Evolutionary conservation across 2,797 vertebrate species (phyloP).

Genomic region (Harpagifer antarcticus): DNA sequence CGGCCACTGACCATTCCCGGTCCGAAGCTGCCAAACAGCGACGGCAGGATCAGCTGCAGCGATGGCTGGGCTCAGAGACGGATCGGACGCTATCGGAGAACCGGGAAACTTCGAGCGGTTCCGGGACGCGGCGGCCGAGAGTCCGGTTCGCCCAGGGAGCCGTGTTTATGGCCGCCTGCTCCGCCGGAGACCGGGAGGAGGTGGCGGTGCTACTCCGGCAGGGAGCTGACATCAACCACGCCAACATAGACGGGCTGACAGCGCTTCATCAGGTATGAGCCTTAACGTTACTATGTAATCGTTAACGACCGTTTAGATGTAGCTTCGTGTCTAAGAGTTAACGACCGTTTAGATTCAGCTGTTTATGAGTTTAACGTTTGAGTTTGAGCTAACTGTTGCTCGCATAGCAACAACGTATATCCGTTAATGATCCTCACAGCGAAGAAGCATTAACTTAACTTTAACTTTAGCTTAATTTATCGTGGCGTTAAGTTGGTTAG

Average conservation of each 20-base stretch:
- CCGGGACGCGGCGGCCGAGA: slow-evolving; percentile 75
- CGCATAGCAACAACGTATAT: slow-evolving; percentile 1
- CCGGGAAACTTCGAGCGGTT: slow-evolving; percentile 57
- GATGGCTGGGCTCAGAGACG: slow-evolving; percentile 88
- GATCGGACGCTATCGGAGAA: slow-evolving; percentile 78
- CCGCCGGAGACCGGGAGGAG: slow-evolving; percentile 90
- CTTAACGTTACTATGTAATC: neutral
- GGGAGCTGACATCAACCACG: slow-evolving; percentile 90
- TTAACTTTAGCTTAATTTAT: neutral
- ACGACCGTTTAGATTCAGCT: neutral
- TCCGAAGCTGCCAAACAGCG: slow-evolving; percentile 90
- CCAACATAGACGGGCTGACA: slow-evolving; percentile 89
- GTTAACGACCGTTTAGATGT: neutral
- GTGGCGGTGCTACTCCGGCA: slow-evolving; percentile 86
- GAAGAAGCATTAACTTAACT: slow-evolving; percentile 14
- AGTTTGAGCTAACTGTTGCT: slow-evolving; percentile 9
- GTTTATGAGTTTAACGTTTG: neutral
- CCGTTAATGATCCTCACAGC: slow-evolving; percentile 19
- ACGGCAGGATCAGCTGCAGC: slow-evolving; percentile 88
- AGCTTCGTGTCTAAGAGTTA: neutral
- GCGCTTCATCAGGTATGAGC: slow-evolving; percentile 88
- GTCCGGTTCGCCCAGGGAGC: slow-evolving; percentile 90
- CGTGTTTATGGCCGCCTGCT: slow-evolving; percentile 91
- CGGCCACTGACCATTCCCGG: slow-evolving; percentile 90
- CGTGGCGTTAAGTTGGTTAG: neutral